Conservation (phyloP, 2,888 invertebrate species). For the Caenorhabditis parvicauda region DNA sequence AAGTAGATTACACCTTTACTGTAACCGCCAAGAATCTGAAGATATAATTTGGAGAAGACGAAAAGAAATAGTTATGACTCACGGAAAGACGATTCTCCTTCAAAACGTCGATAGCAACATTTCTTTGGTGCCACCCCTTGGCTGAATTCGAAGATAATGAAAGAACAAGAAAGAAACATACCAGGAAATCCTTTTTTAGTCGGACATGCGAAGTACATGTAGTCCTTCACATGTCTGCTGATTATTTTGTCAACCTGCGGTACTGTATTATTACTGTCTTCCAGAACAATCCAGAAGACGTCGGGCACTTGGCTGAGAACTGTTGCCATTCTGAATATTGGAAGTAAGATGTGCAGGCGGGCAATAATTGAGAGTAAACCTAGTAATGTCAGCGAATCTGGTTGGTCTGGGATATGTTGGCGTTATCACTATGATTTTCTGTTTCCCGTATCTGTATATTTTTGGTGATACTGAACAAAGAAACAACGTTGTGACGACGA, state of each 20-base stretch:
- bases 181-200: conserved; percentile 40
- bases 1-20: conserved; percentile 34
- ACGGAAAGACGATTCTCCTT: too few species aligned
- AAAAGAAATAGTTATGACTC: too few species aligned
- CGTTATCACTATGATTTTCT: conserved; percentile 38
- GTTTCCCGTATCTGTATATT: too few species aligned
- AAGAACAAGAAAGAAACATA: conserved; percentile 1
- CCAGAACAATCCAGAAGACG: conserved; percentile 45
- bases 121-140: too few species aligned
- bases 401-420: conserved; percentile 35
- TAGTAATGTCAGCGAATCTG: conserved; percentile 30
- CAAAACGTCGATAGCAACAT: conserved; percentile 53
- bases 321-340: conserved; percentile 40
- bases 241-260: conserved; percentile 22
- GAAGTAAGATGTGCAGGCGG: too few species aligned
- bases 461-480: too few species aligned
- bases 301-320: conserved; percentile 33
- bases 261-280: conserved; percentile 27
- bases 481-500: too few species aligned
- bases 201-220: conserved; percentile 33
- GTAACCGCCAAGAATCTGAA: conserved; percentile 20
- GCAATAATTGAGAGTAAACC: conserved; percentile 23
- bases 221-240: conserved; percentile 23
- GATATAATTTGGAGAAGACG: too few species aligned
- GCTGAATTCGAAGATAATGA: too few species aligned